phyloP scores from a whole-genome alignment of 2,888 invertebrate species.

The Pammene aurita region DNA sequence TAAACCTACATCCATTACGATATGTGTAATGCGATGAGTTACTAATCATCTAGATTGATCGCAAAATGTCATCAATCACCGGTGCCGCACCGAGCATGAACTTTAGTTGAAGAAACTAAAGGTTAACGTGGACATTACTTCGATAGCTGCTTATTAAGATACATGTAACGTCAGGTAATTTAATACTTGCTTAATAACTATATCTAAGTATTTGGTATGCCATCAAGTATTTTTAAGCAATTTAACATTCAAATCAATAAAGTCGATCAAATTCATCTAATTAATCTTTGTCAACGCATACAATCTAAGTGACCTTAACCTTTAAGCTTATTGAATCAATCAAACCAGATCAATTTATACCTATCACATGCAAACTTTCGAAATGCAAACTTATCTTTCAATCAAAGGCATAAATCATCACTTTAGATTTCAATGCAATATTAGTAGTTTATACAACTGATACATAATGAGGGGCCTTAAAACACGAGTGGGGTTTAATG shows the following conservation, averaged over 20 bases:
- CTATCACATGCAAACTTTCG: slow-evolving; percentile 16
- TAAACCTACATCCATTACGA: not conserved
- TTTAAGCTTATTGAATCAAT: slow-evolving; percentile 55
- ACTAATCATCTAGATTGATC: slow-evolving; percentile 25
- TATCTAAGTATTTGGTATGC: not conserved
- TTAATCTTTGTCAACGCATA: slow-evolving; percentile 24
- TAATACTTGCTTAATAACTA: slow-evolving; percentile 13
- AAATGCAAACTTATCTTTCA: slow-evolving; percentile 23
- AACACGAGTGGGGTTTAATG: too few relatives aligned
- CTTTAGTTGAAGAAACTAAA: slow-evolving; percentile 27
- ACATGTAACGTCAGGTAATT: slow-evolving; percentile 16
- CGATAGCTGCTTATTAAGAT: slow-evolving; percentile 30
- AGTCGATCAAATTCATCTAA: slow-evolving; percentile 6
- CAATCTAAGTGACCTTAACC: slow-evolving; percentile 53
- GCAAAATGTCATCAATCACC: slow-evolving; percentile 31
- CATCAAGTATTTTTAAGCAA: not conserved
- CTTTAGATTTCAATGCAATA: slow-evolving; percentile 41
- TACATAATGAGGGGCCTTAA: too few relatives aligned
- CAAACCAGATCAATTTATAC: slow-evolving; percentile 38
- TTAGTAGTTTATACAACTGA: too few relatives aligned
- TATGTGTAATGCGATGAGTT: slow-evolving; percentile 14
- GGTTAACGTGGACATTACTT: slow-evolving; percentile 40
- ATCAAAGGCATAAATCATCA: slow-evolving; percentile 29
- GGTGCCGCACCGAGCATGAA: slow-evolving; percentile 21
- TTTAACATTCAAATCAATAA: not conserved